Conservation (phyloP, 2,888 invertebrate genomes). For the Pristionchus maxplancki region DNA sequence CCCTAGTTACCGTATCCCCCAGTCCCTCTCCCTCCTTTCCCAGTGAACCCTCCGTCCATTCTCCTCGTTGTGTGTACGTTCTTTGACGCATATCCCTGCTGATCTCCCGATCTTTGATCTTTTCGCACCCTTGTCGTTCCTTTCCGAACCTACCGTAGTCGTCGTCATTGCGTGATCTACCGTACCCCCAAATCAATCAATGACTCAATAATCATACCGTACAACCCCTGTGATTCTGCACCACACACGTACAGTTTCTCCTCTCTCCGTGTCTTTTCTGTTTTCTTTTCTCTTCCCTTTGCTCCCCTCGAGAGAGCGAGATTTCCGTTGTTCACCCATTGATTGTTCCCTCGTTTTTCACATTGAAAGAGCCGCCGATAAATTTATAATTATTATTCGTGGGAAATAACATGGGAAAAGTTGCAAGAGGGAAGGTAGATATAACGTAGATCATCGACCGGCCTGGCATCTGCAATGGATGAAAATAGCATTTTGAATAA, state of each 20-base stretch:
- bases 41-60: background rate
- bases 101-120: conserved; percentile 37
- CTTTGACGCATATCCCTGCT: background rate
- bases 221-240: background rate
- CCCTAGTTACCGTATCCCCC: conserved; percentile 13
- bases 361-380: conserved; percentile 13
- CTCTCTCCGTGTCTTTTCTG: conserved; percentile 1
- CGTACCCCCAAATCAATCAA: background rate
- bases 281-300: background rate
- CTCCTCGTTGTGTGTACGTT: background rate
- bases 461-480: conserved; percentile 12
- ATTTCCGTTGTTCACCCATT: background rate
- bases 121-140: background rate
- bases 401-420: background rate
- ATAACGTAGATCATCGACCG: background rate
- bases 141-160: background rate
- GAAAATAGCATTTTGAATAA: background rate
- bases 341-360: conserved; percentile 10
- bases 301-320: background rate
- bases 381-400: conserved; percentile 33
- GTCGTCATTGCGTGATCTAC: background rate
- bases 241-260: background rate
- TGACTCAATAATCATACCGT: conserved; percentile 44
- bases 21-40: no score
- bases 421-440: background rate